Base-by-base conservation (phyloP, 2,797 vertebrate species). In the Crypturellus tataupa region DNA sequence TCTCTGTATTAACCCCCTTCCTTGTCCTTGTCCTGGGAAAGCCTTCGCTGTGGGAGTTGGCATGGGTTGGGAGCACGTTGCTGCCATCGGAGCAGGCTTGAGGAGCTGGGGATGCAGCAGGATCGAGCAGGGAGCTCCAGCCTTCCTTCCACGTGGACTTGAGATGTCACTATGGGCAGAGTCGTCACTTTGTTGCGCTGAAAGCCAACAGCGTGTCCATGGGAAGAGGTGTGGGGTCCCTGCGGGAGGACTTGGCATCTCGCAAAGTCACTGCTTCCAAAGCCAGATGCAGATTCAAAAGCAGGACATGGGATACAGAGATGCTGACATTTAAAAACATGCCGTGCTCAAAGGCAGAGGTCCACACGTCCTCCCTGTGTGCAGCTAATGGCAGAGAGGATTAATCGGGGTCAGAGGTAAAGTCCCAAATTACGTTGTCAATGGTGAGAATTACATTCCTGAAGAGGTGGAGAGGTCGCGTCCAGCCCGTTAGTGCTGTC, bases 401-500 rank as follows among this genome's bases (percentile, higher is more conserved):
- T 92, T 90, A 70, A n/a, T 49, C 35, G 0, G 0, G 53, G 44
- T 27, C 16, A 3, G 2, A 27, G 20, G 62, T 58, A 46, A 87
- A 83, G 44, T 62, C 37, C 18, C 49, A 91, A 35, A 31, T 10
- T 1, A 0, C 71, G 47, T 42, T 69, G 55, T 62, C 91, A 87
- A 85, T 87, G 59, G 68, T 55, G 85, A 72, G 87, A 85, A 87
- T 68, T 89, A 68, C 93, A 78, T 62, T 65, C 51, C 70, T 7
- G n/a, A 14, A 78, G 71, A 94, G 80, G 25, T 44, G 24, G 29
- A 19, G 75, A 21, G 56, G 37, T 75, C 76, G 73, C 60, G 51
- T 35, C 72, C 31, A 59, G 18, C 3, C 0, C 62, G 87, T 51
- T 0, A 0, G 37, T 0, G 1, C 35, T 85, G 67, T 60, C 64